Evolutionary conservation across 2,113 vertebrate genomes (phyloP).

Genomic region (Platycercus adscitus): DNA sequence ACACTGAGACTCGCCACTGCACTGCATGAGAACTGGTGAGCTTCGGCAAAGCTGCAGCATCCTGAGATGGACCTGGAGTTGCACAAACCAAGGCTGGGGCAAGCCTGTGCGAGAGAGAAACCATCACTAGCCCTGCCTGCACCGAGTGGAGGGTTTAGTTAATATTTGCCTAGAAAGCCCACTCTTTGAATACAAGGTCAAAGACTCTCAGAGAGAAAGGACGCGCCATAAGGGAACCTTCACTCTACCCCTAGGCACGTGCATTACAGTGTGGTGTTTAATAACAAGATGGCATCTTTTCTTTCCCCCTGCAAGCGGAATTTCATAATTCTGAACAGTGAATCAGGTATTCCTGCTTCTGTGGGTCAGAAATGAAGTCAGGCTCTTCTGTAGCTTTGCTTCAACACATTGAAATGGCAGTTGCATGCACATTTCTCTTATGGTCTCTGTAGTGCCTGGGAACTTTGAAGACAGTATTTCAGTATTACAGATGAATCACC

Average conservation of each 20-base stretch:
- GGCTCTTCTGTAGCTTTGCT: not conserved
- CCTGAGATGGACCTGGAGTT: not conserved
- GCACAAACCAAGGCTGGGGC: not conserved
- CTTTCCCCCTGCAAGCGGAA: not conserved
- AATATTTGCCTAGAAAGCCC: not conserved
- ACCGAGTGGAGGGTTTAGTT: accelerated
- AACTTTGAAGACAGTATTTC: not conserved
- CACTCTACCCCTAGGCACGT: accelerated
- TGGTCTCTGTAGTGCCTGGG: not conserved
- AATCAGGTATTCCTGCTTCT: not conserved
- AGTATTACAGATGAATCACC: not conserved
- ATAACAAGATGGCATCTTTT: not conserved
- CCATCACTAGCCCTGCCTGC: not conserved
- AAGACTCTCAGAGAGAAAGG: not conserved
- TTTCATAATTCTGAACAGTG: not conserved
- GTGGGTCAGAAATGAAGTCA: not conserved
- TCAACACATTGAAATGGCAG: accelerated
- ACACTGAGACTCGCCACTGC: not conserved
- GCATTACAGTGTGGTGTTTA: not conserved
- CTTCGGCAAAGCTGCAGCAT: not conserved
- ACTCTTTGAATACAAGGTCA: not conserved
- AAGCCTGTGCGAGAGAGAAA: not conserved
- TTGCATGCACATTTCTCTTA: not conserved
- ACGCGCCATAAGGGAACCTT: accelerated
- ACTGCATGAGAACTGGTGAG: not conserved